Evolutionary conservation across 2,113 vertebrate genomes (phyloP).

Genomic region (Carettochelys insculpta): DNA sequence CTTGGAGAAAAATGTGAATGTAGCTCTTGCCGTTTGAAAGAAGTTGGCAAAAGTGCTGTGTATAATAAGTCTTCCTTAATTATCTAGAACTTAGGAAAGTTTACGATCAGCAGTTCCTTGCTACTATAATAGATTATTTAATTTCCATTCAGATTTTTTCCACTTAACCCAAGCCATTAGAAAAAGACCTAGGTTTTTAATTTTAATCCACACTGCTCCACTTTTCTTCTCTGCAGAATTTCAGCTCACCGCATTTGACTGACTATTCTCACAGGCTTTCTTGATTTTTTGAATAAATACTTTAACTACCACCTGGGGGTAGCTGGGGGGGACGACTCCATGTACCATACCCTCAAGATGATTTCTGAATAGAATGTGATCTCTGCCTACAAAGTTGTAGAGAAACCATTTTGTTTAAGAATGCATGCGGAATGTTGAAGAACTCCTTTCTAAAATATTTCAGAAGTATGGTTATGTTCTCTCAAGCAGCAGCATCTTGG

Average conservation of each 20-base stretch:
- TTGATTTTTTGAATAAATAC: not conserved
- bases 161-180: not conserved
- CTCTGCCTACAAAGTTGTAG: not conserved
- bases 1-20: not conserved
- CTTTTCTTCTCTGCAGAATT: not conserved
- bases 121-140: conserved; percentile 27
- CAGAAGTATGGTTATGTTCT: not conserved
- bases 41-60: not conserved
- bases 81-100: conserved; percentile 18
- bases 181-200: not conserved
- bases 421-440: not conserved
- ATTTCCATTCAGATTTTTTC: conserved; percentile 35
- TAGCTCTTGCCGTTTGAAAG: not conserved
- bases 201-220: not conserved
- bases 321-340: no score
- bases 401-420: not conserved
- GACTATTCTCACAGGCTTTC: not conserved
- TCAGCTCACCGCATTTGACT: not conserved
- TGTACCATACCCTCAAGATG: not conserved
- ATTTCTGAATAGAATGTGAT: not conserved
- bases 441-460: not conserved
- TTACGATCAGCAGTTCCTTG: conserved; percentile 27
- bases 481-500: not conserved
- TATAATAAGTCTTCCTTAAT: conserved; percentile 19
- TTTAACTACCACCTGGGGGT: no score